Conservation (phyloP, 1,140 invertebrate species). For the Eurytemora carolleeae region DNA sequence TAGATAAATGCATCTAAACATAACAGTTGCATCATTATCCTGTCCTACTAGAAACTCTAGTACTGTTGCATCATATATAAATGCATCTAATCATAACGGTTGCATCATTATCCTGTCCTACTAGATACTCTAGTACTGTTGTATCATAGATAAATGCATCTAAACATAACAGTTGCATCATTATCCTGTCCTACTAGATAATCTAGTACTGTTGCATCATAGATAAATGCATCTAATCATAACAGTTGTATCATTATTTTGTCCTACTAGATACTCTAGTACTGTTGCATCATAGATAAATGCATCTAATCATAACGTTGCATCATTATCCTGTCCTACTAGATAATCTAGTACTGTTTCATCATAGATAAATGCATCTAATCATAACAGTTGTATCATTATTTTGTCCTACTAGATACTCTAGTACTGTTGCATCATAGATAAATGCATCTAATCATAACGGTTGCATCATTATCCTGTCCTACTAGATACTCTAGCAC, state of each 20-base stretch:
- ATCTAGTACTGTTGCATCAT: no score
- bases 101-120: no score
- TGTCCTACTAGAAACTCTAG: constrained; percentile 85
- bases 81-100: no score
- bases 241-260: constrained; percentile 93
- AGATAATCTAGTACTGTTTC: constrained; percentile 91
- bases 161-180: no score
- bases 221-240: no score
- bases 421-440: background rate
- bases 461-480: background rate
- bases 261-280: constrained; percentile 79
- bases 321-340: constrained; percentile 86
- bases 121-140: no score
- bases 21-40: constrained; percentile 82
- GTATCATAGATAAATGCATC: no score
- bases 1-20: constrained; percentile 70
- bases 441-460: background rate
- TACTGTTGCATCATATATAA: constrained; percentile 96
- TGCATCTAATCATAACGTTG: no score
- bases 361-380: constrained; percentile 99
- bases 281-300: constrained; percentile 98
- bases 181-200: no score
- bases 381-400: constrained; percentile 17
- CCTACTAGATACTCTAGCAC: background rate
- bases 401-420: background rate